Conservation (phyloP, 2,113 vertebrate species). For the Pyxicephalus adspersus region DNA sequence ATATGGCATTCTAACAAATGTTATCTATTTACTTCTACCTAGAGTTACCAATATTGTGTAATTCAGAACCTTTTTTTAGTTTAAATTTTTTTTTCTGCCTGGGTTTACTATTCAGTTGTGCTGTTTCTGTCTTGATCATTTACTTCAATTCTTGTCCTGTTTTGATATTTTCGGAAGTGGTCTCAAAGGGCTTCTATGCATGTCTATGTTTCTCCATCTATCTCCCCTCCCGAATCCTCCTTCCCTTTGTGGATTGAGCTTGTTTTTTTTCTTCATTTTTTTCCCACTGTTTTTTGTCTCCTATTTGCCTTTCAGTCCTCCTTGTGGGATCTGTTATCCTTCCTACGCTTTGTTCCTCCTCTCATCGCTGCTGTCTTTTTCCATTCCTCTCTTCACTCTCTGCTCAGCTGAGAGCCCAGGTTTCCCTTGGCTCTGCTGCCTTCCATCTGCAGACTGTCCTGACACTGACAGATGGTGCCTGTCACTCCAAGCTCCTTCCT, state of each 20-base stretch:
- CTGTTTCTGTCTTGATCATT: conserved; percentile 20
- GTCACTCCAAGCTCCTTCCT: conserved; percentile 53
- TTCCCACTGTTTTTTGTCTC: conserved; percentile 18
- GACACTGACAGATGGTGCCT: conserved; percentile 58
- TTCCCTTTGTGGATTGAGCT: conserved; percentile 5
- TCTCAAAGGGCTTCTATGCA: conserved; percentile 10
- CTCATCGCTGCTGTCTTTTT: conserved; percentile 23
- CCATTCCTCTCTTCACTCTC: conserved; percentile 31
- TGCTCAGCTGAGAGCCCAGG: conserved; percentile 52
- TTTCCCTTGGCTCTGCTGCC: conserved; percentile 55
- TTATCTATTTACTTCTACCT: no score
- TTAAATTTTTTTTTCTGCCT: background rate
- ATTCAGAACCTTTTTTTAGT: background rate
- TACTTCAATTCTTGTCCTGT: conserved; percentile 5
- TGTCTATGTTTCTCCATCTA: background rate
- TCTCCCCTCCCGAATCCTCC: background rate
- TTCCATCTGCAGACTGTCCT: conserved; percentile 55
- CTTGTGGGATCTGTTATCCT: conserved; percentile 42
- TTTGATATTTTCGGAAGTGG: conserved; percentile 17
- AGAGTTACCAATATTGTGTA: background rate
- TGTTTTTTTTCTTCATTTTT: conserved; percentile 1
- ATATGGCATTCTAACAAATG: no score
- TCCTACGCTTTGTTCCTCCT: conserved; percentile 48
- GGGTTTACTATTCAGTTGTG: conserved; percentile 1
- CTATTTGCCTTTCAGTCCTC: conserved; percentile 18